Evolutionary conservation across 2,888 invertebrate species (phyloP), one percentile per base, ranked within the genome.

Genomic region (Drosophila atroscutellata): DNA sequence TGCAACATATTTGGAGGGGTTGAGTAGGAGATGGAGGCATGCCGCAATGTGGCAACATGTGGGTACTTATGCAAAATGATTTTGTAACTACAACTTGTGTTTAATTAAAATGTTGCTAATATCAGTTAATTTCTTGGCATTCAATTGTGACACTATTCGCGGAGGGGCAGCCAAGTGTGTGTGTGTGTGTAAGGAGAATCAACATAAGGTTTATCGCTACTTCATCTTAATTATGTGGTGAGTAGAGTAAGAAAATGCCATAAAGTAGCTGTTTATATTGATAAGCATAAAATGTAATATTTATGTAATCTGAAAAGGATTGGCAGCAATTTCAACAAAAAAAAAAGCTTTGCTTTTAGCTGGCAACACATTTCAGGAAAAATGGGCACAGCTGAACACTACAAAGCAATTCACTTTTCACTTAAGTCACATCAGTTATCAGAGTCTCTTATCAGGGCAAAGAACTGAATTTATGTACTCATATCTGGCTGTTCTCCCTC

Each of bases 21-120:
- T 4, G 45, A 26, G 45, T 24, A 24, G 26, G 20, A 39, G 60
- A 47, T 47, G 62, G 64, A 60, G 72, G 69, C 65, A 51, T 73
- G 77, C 63, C 72, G 52, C 69, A 73, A 76, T 78, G 72, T 86
- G 86, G 88, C 86, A 88, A 77, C 80, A 86, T 86, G 89, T 86
- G 86, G 86, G 86, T 82, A 81, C 76, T 84, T 86, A 82, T 86
- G 82, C 60, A 78, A 75, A 72, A 75, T 65, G 75, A 59, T 73
- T 73, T 70, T 65, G 69, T 75, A 75, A 72, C 77, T 74, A 73
- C 73, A 83, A 78, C 70, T 80, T 77, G 69, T 60, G 69, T 82
- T 82, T 85, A 87, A 85, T 87, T 85, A 85, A 87, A 85, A 85
- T 74, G 72, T 74, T 83, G 85, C 87, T 87, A 85, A 85, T 85